Base-by-base conservation (phyloP, 2,888 invertebrate species). In the Eristalis pertinax region DNA sequence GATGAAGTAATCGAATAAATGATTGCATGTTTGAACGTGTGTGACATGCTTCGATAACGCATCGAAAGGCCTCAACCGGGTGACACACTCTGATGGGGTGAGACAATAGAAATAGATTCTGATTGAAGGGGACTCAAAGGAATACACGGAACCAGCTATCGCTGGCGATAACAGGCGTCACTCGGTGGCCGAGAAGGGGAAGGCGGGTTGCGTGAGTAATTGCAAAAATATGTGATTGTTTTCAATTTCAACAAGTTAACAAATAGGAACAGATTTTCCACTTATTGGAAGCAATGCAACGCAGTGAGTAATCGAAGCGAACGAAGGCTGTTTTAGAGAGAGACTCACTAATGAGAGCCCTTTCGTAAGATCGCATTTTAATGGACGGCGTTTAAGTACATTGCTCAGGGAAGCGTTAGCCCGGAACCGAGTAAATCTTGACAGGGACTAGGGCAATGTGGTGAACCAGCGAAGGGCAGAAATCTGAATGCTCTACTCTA, bases 1-100 rank as follows among this genome's bases (percentile, higher is more conserved):
- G 50, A 43, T 73, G 62, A 26, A 41, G 41, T 19, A 60, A 32
- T 56, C 35, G 22, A 58, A 67, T 67, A 11, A 67, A 35, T 64
- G 64, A 35, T 35, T 64, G n/a, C 11, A 26, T 38, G 32, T n/a
- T 64, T 0, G n/a, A 64, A 64, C 35, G n/a, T 50, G n/a, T 50
- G 50, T 50, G 50, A 50, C 50, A 50, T 19, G 50, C 50, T 19
- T 19, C 50, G 50, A 50, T 50, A 50, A 19, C 50, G 8, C 43
- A 15, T 5, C 50, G 50, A 19, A n/a, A 19, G 43, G 43, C 41
- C 32, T 38, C 38, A 15, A 19, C 32, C 10, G 32, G 19, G 19
- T 50, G 50, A 50, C 50, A 50, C 43, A 43, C 50, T n/a, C n/a
- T 32, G 13, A 19, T 8, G n/a, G 50, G 50, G 50, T 50, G 19